phyloP scores from a whole-genome alignment of 2,113 vertebrate species.

The Pelusios castaneus region DNA sequence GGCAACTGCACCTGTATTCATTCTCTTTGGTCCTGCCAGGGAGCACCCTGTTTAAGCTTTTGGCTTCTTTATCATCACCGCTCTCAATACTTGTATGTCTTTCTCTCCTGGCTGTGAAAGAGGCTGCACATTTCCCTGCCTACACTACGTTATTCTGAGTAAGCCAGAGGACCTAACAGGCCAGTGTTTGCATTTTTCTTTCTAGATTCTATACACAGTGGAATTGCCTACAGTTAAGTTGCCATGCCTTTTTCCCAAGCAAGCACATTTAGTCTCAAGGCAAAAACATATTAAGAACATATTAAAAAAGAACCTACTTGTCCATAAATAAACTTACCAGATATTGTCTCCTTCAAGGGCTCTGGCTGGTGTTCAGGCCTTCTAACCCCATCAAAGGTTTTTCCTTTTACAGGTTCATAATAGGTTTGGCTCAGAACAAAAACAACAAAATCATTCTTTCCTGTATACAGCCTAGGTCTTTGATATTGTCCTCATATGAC shows the following conservation, averaged over 20 bases:
- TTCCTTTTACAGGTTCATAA: neutral
- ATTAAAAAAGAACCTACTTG: too few relatives aligned
- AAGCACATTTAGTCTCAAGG: neutral
- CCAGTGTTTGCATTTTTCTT: neutral
- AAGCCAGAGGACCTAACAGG: neutral
- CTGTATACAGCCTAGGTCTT: neutral
- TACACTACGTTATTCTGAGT: neutral
- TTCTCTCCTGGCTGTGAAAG: neutral
- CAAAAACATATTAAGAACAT: too few relatives aligned
- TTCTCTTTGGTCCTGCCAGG: neutral
- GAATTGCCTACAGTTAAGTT: neutral
- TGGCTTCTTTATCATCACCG: neutral
- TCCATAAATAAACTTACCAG: neutral
- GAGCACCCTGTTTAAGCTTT: neutral
- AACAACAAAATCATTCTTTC: neutral
- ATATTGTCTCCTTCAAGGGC: too few relatives aligned
- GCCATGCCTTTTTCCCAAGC: neutral
- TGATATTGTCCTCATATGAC: neutral
- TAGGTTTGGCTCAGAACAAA: neutral
- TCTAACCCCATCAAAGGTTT: neutral
- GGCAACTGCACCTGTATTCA: neutral
- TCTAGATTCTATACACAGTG: neutral
- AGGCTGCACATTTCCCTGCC: too few relatives aligned
- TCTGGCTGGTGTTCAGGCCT: too few relatives aligned
- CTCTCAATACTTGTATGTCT: neutral